Evolutionary conservation across 2,888 invertebrate species (phyloP).

Genomic region (Steinernema scapterisci): DNA sequence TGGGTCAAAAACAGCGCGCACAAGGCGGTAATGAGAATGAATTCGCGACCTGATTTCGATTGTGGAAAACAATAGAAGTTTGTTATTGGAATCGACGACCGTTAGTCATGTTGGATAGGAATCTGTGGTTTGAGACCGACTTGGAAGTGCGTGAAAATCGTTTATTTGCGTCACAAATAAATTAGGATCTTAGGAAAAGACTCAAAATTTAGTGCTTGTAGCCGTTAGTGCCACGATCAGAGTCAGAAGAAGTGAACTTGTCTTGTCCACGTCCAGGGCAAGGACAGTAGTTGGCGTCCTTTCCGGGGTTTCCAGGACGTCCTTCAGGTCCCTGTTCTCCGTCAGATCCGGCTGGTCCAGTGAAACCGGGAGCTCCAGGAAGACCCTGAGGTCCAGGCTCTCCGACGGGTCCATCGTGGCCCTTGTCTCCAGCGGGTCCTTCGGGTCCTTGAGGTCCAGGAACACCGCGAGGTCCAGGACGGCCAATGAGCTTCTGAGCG

Average conservation of each 20-base stretch:
- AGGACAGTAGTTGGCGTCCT: conserved; percentile 33
- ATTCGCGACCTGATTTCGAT: background rate
- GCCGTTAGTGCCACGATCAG: conserved; percentile 21
- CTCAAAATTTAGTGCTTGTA: background rate
- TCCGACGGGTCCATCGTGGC: conserved; percentile 36
- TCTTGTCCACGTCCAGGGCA: conserved; percentile 19
- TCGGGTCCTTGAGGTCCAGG: conserved; percentile 40
- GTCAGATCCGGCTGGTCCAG: conserved; percentile 35
- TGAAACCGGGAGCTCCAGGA: conserved; percentile 35
- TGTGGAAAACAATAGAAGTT: background rate
- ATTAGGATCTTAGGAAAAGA: background rate
- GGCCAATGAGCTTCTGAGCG: conserved; percentile 54
- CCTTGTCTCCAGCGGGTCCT: conserved; percentile 44
- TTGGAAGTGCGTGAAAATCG: too few species aligned
- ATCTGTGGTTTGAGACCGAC: too few species aligned
- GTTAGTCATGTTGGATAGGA: too few species aligned
- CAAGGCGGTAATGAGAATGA: conserved; percentile 18
- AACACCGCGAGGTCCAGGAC: conserved; percentile 33
- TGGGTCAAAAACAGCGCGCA: background rate
- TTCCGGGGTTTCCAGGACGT: conserved; percentile 34
- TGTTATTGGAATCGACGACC: too few species aligned
- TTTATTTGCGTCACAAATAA: too few species aligned
- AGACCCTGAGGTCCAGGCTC: conserved; percentile 37
- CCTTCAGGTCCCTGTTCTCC: conserved; percentile 36
- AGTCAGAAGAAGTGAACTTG: background rate